Evolutionary conservation across 2,888 invertebrate genomes (phyloP).

Genomic region (Aricia artaxerxes): DNA sequence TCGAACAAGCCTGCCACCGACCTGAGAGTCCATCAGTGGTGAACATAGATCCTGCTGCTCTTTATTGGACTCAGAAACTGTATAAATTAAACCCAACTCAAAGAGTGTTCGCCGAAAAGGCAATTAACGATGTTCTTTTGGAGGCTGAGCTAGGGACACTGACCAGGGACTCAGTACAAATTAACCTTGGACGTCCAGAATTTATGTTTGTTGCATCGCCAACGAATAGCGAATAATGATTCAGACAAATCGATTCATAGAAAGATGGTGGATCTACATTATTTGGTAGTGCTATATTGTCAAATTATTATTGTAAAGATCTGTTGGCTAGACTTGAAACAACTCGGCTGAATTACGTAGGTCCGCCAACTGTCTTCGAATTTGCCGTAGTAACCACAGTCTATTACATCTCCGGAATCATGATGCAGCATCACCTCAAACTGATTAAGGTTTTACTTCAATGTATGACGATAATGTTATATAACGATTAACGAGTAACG

Average conservation of each 20-base stretch:
- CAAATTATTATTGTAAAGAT: not conserved
- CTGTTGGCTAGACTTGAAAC: not conserved
- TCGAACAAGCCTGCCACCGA: not conserved
- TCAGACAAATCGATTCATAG: not conserved
- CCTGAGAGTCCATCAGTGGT: not conserved
- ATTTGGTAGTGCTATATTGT: not conserved
- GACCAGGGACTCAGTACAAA: not conserved
- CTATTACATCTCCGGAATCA: too few relatives aligned
- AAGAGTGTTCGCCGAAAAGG: not conserved
- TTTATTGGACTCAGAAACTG: not conserved
- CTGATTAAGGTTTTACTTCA: too few relatives aligned
- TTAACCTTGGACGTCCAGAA: not conserved
- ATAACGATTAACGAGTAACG: not conserved
- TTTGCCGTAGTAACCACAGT: too few relatives aligned
- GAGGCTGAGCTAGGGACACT: not conserved
- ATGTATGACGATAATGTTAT: not conserved
- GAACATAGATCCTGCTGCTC: not conserved
- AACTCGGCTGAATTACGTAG: not conserved
- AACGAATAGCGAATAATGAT: not conserved
- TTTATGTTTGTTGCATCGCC: not conserved
- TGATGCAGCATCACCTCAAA: not conserved
- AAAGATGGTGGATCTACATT: not conserved
- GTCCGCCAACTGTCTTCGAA: too few relatives aligned
- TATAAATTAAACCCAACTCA: not conserved
- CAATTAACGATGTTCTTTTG: not conserved